A percentile compares a stretch with the other conserved stretches of the same genome.
Conservation (phyloP, 2,888 invertebrate species). For the Koerneria pararmatus region DNA sequence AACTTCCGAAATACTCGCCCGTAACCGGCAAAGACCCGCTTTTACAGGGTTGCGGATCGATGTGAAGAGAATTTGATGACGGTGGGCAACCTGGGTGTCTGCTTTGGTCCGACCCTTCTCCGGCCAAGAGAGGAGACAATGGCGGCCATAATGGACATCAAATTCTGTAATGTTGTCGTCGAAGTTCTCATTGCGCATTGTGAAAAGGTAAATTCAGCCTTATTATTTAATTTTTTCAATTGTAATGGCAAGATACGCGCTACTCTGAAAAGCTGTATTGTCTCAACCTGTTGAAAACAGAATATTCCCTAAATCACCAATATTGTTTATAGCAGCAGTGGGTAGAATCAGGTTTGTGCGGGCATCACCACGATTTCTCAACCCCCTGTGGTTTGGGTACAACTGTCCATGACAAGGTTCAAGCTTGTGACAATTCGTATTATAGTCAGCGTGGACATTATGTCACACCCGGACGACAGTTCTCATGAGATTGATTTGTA, state of each 20-base stretch:
- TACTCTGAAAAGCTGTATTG: not conserved
- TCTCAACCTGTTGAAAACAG: no score
- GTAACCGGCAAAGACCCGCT: conserved; percentile 7
- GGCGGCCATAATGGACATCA: conserved; percentile 95
- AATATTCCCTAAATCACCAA: no score
- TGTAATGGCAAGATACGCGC: no score
- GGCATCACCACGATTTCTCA: no score
- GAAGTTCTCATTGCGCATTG: conserved; percentile 73
- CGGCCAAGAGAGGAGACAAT: conserved; percentile 93
- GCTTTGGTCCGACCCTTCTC: conserved; percentile 92
- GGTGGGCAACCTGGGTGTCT: conserved; percentile 92
- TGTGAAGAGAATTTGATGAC: conserved; percentile 90
- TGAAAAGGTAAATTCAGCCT: conserved; percentile 30
- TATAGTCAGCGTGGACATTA: no score
- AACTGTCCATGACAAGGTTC: no score
- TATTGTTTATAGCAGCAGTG: no score
- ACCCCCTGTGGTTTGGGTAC: no score
- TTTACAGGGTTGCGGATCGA: conserved; percentile 75
- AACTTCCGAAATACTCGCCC: not conserved
- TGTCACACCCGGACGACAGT: no score
- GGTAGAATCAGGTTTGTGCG: no score
- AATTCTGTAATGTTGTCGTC: conserved; percentile 96
- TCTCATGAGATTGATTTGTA: conserved; percentile 26
- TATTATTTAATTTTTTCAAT: no score
- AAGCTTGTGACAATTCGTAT: no score